Conservation (phyloP, 2,797 vertebrate species). For the Sorex maritimensis region DNA sequence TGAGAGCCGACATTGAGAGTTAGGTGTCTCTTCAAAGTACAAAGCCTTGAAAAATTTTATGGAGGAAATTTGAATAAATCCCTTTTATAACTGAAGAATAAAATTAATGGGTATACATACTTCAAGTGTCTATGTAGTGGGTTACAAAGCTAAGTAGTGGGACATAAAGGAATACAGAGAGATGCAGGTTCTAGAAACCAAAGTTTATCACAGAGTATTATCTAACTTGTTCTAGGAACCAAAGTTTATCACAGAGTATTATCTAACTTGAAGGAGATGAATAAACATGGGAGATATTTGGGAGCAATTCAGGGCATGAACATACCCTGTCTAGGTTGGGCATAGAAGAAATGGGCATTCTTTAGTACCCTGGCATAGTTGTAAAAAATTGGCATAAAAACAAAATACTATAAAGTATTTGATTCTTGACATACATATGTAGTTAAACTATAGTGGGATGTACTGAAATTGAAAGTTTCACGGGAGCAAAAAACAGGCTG, state of each 20-base stretch:
- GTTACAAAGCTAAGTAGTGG: not conserved
- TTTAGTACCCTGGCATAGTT: not conserved
- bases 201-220: not conserved
- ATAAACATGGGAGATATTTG: not conserved
- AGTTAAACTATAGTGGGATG: not conserved
- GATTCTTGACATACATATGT: not conserved
- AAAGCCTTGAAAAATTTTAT: not conserved
- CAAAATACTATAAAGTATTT: not conserved
- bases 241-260: not conserved
- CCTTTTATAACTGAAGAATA: not conserved
- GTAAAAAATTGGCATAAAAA: not conserved
- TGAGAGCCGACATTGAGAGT: not conserved
- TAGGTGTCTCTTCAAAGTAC: not conserved
- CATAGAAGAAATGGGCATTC: not conserved
- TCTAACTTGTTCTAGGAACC: too few species aligned
- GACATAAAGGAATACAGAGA: not conserved
- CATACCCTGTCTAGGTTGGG: not conserved
- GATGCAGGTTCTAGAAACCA: constrained; percentile 19
- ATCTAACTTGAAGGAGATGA: not conserved
- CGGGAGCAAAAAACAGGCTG: not conserved
- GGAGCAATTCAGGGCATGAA: not conserved
- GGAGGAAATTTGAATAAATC: not conserved
- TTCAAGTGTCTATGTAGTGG: not conserved
- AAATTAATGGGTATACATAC: not conserved
- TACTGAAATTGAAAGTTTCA: not conserved